phyloP scores from a whole-genome alignment of 2,797 vertebrate genomes.

The Sarcoramphus papa region DNA sequence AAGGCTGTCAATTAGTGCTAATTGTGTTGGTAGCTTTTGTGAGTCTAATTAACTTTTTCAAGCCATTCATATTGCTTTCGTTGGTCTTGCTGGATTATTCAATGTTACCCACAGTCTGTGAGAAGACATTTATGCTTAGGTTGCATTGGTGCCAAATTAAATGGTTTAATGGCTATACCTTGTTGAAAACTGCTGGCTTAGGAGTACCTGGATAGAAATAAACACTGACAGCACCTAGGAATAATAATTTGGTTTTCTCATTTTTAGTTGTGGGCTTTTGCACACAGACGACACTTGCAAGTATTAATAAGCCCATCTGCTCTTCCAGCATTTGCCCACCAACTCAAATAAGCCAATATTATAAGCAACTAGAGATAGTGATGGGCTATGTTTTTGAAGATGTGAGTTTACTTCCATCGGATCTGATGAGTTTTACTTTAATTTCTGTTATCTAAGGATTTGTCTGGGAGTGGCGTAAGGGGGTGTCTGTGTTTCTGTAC shows the following conservation, averaged over 20 bases:
- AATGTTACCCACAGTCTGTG: background rate
- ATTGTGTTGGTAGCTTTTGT: background rate
- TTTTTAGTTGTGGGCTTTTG: background rate
- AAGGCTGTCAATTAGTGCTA: background rate
- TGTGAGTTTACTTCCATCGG: background rate
- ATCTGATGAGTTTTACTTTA: background rate
- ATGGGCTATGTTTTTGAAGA: background rate
- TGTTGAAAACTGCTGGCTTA: background rate
- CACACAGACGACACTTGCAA: background rate
- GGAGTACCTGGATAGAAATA: background rate
- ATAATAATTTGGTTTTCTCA: background rate
- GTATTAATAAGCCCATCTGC: background rate
- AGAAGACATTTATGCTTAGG: background rate
- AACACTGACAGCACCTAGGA: background rate
- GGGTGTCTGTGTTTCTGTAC: background rate
- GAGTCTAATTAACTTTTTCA: background rate
- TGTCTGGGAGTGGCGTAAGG: background rate
- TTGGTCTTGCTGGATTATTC: background rate
- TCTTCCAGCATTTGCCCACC: background rate
- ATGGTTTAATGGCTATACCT: background rate
- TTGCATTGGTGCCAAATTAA: background rate
- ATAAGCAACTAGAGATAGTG: background rate
- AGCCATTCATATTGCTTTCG: background rate
- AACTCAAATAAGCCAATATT: background rate
- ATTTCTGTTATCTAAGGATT: background rate